A percentile compares a stretch with the other conserved stretches of the same genome.
These are phyloP conservation scores for Sinelater perroti DNA, from an alignment of 2,888 invertebrate species.

Conservation along the genomic window DNA sequence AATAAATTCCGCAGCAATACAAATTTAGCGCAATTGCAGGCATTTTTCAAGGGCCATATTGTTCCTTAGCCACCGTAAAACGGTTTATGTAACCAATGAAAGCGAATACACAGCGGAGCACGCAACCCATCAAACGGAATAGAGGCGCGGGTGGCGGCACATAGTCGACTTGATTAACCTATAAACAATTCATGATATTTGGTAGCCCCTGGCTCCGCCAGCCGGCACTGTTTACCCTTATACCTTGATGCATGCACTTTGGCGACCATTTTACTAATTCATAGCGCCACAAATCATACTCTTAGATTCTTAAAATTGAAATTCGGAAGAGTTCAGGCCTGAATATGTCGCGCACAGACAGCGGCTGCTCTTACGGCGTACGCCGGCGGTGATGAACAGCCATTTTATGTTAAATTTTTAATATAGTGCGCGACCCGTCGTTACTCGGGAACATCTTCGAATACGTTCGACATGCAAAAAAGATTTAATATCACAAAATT, in stretches of 20 bases:
- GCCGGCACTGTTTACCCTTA: conserved; percentile 38
- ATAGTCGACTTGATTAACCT: conserved; percentile 57
- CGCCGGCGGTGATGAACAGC: too few species aligned
- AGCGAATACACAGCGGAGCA: conserved; percentile 23
- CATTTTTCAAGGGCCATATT: background rate
- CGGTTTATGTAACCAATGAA: conserved; percentile 25
- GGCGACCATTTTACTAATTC: conserved; percentile 23
- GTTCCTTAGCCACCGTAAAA: conserved; percentile 6
- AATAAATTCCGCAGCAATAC: too few species aligned
- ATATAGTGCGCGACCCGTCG: too few species aligned
- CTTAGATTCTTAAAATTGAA: conserved; percentile 10
- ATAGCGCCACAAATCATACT: conserved; percentile 14
- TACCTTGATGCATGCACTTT: conserved; percentile 35
- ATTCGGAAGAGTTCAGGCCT: too few species aligned
- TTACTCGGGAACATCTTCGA: too few species aligned
- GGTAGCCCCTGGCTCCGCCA: conserved; percentile 46
- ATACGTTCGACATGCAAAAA: too few species aligned
- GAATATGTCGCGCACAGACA: too few species aligned
- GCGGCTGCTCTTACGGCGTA: too few species aligned
- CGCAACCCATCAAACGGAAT: conserved; percentile 35
- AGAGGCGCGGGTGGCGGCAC: conserved; percentile 30
- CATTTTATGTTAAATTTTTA: too few species aligned
- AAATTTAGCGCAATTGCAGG: too few species aligned
- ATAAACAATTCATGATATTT: conserved; percentile 62
- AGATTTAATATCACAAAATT: too few species aligned